A percentile compares a stretch with the other conserved stretches of the same genome.
Conservation (phyloP, 2,888 invertebrate genomes). For the Limnephilus marmoratus region DNA sequence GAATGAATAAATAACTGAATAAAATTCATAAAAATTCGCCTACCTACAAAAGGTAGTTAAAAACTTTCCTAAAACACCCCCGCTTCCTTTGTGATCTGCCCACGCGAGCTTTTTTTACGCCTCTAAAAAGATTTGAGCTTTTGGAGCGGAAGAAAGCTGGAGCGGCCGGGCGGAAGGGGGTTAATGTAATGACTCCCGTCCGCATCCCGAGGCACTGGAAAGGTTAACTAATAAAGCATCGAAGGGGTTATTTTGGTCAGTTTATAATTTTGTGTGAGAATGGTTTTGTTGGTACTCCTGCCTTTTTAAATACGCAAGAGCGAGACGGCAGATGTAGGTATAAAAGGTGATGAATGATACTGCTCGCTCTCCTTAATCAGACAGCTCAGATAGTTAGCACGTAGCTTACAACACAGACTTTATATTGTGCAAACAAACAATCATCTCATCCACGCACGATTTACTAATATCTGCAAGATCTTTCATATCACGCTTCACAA, state of each 20-base stretch:
- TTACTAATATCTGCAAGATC: no score
- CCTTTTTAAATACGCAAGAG: no score
- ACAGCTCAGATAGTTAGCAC: no score
- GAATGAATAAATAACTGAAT: neutral
- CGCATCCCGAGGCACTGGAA: neutral
- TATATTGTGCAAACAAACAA: no score
- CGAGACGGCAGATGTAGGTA: no score
- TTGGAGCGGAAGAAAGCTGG: slow-evolving; percentile 2
- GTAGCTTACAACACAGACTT: no score
- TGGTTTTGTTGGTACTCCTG: no score
- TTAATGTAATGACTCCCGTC: neutral
- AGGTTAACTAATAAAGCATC: neutral
- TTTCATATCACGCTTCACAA: no score
- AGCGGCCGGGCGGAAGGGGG: slow-evolving; percentile 6
- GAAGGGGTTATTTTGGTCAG: neutral
- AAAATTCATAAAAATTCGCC: neutral
- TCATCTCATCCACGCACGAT: no score
- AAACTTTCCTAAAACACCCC: neutral
- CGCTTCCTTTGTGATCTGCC: neutral
- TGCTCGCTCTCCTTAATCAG: no score
- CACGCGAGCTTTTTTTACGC: neutral
- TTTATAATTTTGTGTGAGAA: neutral
- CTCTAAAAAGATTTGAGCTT: neutral
- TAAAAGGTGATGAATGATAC: no score
- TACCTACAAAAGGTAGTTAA: neutral